Base-by-base conservation (phyloP, 1,140 invertebrate genomes). In the Drosophila pectinifera region DNA sequence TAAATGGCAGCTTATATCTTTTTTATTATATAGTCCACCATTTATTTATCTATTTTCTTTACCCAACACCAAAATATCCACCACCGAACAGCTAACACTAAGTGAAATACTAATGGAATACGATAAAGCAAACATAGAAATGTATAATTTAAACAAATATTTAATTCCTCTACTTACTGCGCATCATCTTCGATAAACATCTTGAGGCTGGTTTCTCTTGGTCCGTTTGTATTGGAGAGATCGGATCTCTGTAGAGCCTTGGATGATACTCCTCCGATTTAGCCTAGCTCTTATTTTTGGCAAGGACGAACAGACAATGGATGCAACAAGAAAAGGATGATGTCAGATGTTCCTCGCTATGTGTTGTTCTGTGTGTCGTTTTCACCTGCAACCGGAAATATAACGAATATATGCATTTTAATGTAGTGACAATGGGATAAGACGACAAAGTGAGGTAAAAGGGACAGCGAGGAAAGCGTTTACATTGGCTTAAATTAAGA, bases 141-240 rank as follows among this genome's bases (percentile, higher is more conserved):
- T 10, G 36, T 5, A 34, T 28, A 48, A 48, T 48, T n/a, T 20
- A 55, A 13, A 22, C 10, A 38, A 20, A 26, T 22, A 63, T 39
- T 18, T 11, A 14, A n/a, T 14, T 18, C 5, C 43, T 24, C 11
- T 91, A 92, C 91, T 92, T 88, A 92, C 91, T 92, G 86, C 68
- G 88, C 91, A 81, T 92, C 91, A 91, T 92, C 91, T 92, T 92
- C 91, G 90, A 92, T 92, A 73, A 92, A 92, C 91, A 92, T 92
- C 73, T 89, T 92, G 80, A 11, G 36, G 61, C 53, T 31, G 63
- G 56, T 36, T 58, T 57, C 45, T 54, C n/a, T 69, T 62, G 39
- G 42, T 61, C 55, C 54, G 73, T 26, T 22, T 51, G 31, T 6
- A 46, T 20, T 42, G 16, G 34, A 22, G 26, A 31, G 18, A 11